A percentile compares a stretch with the other conserved stretches of the same genome.
Conservation (phyloP, 1,140 invertebrate genomes). For the Euwallacea fornicatus region DNA sequence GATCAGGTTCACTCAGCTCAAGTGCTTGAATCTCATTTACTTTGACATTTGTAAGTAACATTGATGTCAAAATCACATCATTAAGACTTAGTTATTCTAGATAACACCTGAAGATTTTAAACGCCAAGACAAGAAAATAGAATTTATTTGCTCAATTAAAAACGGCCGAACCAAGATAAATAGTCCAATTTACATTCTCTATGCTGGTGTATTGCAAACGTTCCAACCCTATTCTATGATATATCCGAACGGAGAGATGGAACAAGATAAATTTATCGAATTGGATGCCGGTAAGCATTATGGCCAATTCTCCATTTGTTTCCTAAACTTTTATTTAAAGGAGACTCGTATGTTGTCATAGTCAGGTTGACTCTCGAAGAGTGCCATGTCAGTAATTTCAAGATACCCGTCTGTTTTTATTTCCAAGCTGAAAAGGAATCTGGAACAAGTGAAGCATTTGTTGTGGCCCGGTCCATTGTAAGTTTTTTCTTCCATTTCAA, state of each 20-base stretch:
- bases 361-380: conserved; percentile 25
- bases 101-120: conserved; percentile 20
- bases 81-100: conserved; percentile 2
- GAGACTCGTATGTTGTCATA: conserved; percentile 10
- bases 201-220: conserved; percentile 17
- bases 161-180: conserved; percentile 9
- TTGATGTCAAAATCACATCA: background rate
- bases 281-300: conserved; percentile 26
- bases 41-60: background rate
- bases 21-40: background rate
- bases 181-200: conserved; percentile 10
- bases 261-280: conserved; percentile 11
- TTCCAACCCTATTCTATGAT: conserved; percentile 15
- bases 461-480: conserved; percentile 31
- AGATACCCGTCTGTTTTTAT: conserved; percentile 32
- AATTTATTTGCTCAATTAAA: conserved; percentile 20
- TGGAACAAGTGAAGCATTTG: conserved; percentile 18
- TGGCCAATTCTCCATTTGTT: background rate
- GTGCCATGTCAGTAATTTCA: conserved; percentile 25
- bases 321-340: conserved; percentile 18
- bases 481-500: conserved; percentile 7
- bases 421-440: conserved; percentile 21
- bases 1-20: background rate
- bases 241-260: conserved; percentile 16
- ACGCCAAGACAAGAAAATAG: conserved; percentile 10